Evolutionary conservation across 2,113 vertebrate species (phyloP), one percentile per base, ranked within the genome.

Genomic region (Lonchura striata): DNA sequence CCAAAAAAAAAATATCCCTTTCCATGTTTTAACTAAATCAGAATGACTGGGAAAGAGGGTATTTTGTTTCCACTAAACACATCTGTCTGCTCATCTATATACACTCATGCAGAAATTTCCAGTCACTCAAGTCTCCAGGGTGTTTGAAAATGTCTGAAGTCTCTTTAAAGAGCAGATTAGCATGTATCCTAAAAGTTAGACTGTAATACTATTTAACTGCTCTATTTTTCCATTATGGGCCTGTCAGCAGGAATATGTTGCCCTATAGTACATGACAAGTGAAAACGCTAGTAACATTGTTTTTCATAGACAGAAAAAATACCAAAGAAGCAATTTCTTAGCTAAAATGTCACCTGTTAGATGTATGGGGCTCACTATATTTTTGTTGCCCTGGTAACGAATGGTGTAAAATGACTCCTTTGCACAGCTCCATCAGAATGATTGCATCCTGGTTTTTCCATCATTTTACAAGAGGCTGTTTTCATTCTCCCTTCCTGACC

Each of bases 381-480:
- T 98, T 90, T 98, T 98, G 98, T 98, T 98, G 97, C 98, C 98
- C 97, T 98, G 98, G 98, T 97, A 98, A 98, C 98, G 80, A 97
- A 97, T 97, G 98, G 98, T 98, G 98, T 98, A 98, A 98, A 98
- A 98, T 98, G 98, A 98, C 98, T 98, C 97, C 98, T 98, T 98
- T 98, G 97, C 98, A 97, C 96, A 78, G 96, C 97, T 98, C 98
- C 97, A 98, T 98, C 98, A 98, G 97, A 98, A 98, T 98, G 98
- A 98, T 98, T 98, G 98, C 98, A 98, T 98, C 98, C 98, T 98
- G 98, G 98, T 98, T 98, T 98, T 98, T 96, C 97, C 98, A 98
- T 98, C 98, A 98, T 98, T 98, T 98, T 98, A 98, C 98, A 98
- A 98, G 98, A 98, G 98, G 96, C 97, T 98, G 98, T 98, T 98